These are phyloP conservation scores for Ochropleura leucogaster DNA, from an alignment of 2,888 invertebrate genomes.

Conservation along the genomic window DNA sequence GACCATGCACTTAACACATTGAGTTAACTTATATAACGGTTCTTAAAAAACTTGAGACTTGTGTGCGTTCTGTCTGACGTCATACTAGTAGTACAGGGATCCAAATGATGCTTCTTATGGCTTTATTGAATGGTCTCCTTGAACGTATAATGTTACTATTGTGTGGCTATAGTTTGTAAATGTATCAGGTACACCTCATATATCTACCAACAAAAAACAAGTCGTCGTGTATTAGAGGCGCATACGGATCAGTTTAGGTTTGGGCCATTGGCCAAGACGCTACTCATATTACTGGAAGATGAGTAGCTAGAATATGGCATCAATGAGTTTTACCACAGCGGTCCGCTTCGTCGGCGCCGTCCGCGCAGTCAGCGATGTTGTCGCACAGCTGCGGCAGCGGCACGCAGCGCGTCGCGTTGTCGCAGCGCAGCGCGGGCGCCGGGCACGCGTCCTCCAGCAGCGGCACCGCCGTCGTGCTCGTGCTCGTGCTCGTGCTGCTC, in stretches of 20 bases:
- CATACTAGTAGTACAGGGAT: too few relatives aligned
- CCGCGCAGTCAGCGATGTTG: conserved; percentile 92
- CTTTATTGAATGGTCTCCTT: too few relatives aligned
- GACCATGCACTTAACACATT: too few relatives aligned
- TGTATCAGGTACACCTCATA: too few relatives aligned
- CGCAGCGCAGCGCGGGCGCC: conserved; percentile 92
- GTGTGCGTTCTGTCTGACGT: too few relatives aligned
- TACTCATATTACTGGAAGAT: too few relatives aligned
- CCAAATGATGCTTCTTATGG: too few relatives aligned
- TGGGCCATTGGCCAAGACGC: too few relatives aligned
- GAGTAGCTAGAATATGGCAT: background rate
- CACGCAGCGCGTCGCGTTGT: conserved; percentile 93
- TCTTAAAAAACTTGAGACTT: too few relatives aligned
- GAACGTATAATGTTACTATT: too few relatives aligned
- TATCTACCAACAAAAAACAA: background rate
- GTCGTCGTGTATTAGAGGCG: background rate
- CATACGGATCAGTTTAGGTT: background rate
- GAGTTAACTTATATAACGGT: too few relatives aligned
- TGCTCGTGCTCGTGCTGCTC: conserved; percentile 10
- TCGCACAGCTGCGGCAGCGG: conserved; percentile 94
- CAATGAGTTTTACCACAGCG: conserved; percentile 91
- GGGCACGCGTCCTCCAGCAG: conserved; percentile 68
- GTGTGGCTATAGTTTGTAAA: too few relatives aligned
- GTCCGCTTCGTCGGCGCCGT: conserved; percentile 95
- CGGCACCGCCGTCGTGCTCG: conserved; percentile 28